Base-by-base conservation (phyloP, 2,888 invertebrate genomes). In the Brachypalpus laphriformis region DNA sequence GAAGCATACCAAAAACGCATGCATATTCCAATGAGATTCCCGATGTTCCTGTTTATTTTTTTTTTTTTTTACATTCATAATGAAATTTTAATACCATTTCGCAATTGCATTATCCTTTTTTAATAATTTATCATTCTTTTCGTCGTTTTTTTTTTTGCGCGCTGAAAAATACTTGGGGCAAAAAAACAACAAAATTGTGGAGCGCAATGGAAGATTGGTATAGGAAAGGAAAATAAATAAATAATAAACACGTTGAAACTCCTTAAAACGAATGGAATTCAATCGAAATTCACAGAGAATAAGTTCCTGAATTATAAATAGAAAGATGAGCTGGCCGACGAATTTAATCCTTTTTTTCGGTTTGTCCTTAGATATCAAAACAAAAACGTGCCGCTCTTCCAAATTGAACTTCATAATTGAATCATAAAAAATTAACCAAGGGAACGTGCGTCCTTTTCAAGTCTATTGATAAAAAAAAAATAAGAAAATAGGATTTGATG, bases 21-120 rank as follows among this genome's bases (percentile, higher is more conserved):
- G 2, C 40, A 28, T 6, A 31, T 11, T 11, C 14, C 22, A 25
- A 2, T n/a, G 6, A 16, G 20, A 56, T 47, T 47, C 22, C 31
- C 9, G 28, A 31, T 31, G 49, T 2, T 45, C 45, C 25, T 14
- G 28, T 61, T 18, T 18, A 2, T 28, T 45, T 0, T 28, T 18
- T 45, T n/a, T 37, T 22, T 18, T 57, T 34, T 28, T 25, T 47
- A 20, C 28, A 25, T 20, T 45, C 45, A 7, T 40, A 40, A 42
- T 57, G 22, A 71, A 74, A 54, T 63, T 51, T 63, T 63, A 63
- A 74, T 54, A 54, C 1, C 14, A 54, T 74, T 63, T 74, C 61
- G 47, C 51, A 63, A 74, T 61, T 63, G 61, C 72, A 63, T 74
- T 63, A 74, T 74, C 63, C 42, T 31, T 63, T 45, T 59, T 74